Evolutionary conservation across 2,888 invertebrate genomes (phyloP), one percentile per base, ranked within the genome.

Genomic region (Rhabditophanes sp.): DNA sequence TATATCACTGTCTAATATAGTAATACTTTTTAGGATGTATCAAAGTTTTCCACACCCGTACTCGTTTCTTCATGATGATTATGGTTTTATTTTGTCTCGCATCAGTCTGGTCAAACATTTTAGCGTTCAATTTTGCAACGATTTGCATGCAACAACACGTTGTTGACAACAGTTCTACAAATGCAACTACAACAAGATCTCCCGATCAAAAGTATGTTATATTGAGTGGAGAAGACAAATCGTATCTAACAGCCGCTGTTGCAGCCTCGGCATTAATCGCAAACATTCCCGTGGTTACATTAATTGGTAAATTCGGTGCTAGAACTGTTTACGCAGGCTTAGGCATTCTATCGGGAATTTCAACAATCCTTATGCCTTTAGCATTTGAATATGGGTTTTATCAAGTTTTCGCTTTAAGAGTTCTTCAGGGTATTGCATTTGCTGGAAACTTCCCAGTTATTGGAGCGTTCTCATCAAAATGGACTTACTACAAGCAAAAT

Each of bases 401-500:
- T 35, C 57, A 45, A 27, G 44, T 54, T 23, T 39, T 62, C 23
- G 48, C 43, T 1, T 45, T 45, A 12, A 50, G 61, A 15, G 42
- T 52, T 26, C 42, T 56, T 12, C 61, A 61, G 36, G 60, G 45
- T 50, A 36, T 61, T 30, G 53, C 59, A 3, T 62, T 61, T 37
- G 51, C 61, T 19, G 51, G 53, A 28, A 62, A 54, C 42, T 62
- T 61, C 39, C 58, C 61, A 7, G 61, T 57, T 12, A 62, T 61
- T 30, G 61, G 61, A 8, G 48, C 56, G 0, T 61, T 61, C 42
- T 52, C 54, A 17, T 48, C 51, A 28, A 62, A 57, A 41, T 61
- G 59, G 58, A 50, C 57, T 4, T 61, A 61, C 33, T 62, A 50
- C 41, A 61, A 61, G 30, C 61, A 61, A 42, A 59, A 54, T 27